These are phyloP conservation scores for Aleiodes testaceus DNA, from an alignment of 2,888 invertebrate species.

Conservation along the genomic window DNA sequence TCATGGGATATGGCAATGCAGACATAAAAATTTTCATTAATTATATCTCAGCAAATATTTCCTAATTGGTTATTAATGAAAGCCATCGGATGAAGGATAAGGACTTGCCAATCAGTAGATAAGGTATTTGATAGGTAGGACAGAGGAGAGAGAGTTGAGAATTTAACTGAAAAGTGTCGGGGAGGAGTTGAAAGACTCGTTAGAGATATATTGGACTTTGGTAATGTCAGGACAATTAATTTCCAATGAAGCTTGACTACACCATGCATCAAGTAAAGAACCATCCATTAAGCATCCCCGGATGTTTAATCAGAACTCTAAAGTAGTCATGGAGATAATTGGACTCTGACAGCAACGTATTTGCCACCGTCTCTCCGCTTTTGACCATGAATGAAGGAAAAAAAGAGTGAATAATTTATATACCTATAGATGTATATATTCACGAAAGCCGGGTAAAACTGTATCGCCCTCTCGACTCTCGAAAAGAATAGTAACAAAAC, in stretches of 20 bases:
- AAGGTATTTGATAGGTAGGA: too few relatives aligned
- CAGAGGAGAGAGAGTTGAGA: not conserved
- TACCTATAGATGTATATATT: slow-evolving; percentile 14
- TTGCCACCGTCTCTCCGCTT: slow-evolving; percentile 33
- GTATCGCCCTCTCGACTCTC: slow-evolving; percentile 33
- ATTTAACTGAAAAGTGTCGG: not conserved
- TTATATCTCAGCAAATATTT: not conserved
- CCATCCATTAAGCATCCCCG: slow-evolving; percentile 69
- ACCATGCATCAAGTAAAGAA: slow-evolving; percentile 6
- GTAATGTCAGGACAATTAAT: slow-evolving; percentile 35
- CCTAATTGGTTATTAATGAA: slow-evolving; percentile 17
- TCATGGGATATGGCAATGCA: slow-evolving; percentile 18
- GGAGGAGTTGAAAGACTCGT: slow-evolving; percentile 1
- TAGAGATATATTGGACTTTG: slow-evolving; percentile 5
- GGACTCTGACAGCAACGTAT: slow-evolving; percentile 32
- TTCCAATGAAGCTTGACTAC: slow-evolving; percentile 27
- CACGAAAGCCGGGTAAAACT: slow-evolving; percentile 23
- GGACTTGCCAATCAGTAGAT: too few relatives aligned
- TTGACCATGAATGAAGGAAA: slow-evolving; percentile 45
- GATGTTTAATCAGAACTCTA: slow-evolving; percentile 72
- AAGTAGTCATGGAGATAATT: slow-evolving; percentile 56
- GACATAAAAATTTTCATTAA: slow-evolving; percentile 20
- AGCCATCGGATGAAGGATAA: not conserved
- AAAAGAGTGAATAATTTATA: slow-evolving; percentile 33
- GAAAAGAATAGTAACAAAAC: slow-evolving; percentile 24